Evolutionary conservation across 2,113 vertebrate genomes (phyloP).

Genomic region (Dipodomys spectabilis): DNA sequence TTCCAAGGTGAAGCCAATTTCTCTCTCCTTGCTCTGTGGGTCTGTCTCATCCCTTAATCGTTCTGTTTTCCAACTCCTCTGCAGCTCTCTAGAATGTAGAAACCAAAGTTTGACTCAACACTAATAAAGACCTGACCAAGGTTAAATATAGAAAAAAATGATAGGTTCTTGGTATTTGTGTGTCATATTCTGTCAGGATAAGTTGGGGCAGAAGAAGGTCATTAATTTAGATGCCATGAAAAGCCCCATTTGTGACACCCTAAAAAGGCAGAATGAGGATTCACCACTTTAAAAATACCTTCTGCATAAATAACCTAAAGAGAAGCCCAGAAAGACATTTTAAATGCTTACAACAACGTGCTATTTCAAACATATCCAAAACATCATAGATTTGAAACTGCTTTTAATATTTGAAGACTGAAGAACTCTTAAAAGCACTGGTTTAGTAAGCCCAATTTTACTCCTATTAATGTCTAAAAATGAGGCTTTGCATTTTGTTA

Average conservation of each 20-base stretch:
- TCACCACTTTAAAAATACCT: slow-evolving; percentile 46
- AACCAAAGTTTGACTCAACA: slow-evolving; percentile 15
- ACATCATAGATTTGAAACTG: background rate
- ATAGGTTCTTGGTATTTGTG: background rate
- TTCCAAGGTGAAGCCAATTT: slow-evolving; percentile 18
- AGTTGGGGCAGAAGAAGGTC: background rate
- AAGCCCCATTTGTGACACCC: slow-evolving; percentile 16
- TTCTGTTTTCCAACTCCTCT: slow-evolving; percentile 54
- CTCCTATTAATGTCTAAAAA: slow-evolving; percentile 32
- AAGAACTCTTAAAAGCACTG: background rate
- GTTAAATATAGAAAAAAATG: slow-evolving; percentile 56
- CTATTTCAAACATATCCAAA: background rate
- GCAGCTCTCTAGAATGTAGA: slow-evolving; percentile 53
- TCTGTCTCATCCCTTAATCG: background rate
- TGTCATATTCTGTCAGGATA: background rate
- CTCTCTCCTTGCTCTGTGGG: background rate
- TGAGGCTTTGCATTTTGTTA: background rate
- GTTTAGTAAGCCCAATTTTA: background rate
- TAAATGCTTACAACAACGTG: background rate
- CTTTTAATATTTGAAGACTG: background rate
- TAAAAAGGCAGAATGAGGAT: slow-evolving; percentile 4
- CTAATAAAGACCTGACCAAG: slow-evolving; percentile 30
- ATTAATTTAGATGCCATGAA: slow-evolving; percentile 23
- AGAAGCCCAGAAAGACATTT: slow-evolving; percentile 1
- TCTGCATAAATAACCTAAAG: background rate